These are phyloP conservation scores for Eurois occulta DNA, from an alignment of 2,888 invertebrate species.

Conservation along the genomic window DNA sequence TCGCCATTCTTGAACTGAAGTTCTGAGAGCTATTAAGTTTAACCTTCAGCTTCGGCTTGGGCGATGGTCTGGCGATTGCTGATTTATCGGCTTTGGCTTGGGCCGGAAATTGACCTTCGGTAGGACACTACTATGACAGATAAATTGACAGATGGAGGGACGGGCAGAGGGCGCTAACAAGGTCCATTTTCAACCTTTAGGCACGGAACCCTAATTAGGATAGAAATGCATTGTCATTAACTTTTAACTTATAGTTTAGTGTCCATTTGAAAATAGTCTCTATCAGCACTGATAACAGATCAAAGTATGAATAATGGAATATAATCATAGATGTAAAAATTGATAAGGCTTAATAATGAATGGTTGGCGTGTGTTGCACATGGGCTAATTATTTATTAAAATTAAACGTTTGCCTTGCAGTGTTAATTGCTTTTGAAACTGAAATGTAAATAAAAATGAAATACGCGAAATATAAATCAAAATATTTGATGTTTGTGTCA, in stretches of 20 bases:
- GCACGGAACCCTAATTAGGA: not conserved
- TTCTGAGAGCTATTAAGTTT: too few relatives aligned
- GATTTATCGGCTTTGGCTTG: too few relatives aligned
- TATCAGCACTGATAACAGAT: conserved; percentile 27
- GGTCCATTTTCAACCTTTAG: not conserved
- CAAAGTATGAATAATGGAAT: conserved; percentile 40
- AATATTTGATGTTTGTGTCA: too few relatives aligned
- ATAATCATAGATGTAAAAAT: conserved; percentile 55
- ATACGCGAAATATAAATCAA: not conserved
- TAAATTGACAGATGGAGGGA: not conserved
- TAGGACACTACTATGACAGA: not conserved
- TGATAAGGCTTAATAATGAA: conserved; percentile 65
- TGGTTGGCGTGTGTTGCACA: conserved; percentile 72
- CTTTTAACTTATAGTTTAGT: not conserved
- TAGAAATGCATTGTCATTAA: conserved; percentile 2
- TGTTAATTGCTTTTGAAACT: conserved; percentile 23
- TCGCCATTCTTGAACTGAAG: too few relatives aligned
- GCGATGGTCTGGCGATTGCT: too few relatives aligned
- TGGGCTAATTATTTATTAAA: conserved; percentile 56
- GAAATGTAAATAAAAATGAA: conserved; percentile 18
- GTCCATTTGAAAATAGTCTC: conserved; percentile 12
- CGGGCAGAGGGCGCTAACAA: not conserved
- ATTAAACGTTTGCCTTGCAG: conserved; percentile 31
- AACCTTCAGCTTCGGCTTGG: too few relatives aligned
- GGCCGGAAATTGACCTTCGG: too few relatives aligned